phyloP scores from a whole-genome alignment of 2,797 vertebrate genomes.

The Serranus cabrilla region DNA sequence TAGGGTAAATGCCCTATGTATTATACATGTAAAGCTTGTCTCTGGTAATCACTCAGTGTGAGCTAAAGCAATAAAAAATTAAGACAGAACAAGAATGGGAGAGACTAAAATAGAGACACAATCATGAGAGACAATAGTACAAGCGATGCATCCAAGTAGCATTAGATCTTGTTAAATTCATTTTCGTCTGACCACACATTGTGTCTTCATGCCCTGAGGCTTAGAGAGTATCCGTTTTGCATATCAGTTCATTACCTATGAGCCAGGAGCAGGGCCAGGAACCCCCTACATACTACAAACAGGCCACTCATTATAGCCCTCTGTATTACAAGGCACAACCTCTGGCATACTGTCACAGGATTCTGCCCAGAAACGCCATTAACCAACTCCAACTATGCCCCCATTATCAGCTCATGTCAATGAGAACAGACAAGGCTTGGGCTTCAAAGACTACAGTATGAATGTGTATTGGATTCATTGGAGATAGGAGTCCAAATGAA shows the following conservation, averaged over 20 bases:
- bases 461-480: slow-evolving; percentile 48
- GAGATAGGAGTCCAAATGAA: slow-evolving; percentile 41
- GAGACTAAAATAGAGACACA: slow-evolving; percentile 28
- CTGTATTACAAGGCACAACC: slow-evolving; percentile 69
- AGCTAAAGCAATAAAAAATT: not conserved
- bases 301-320: slow-evolving; percentile 69
- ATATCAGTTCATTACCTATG: slow-evolving; percentile 67
- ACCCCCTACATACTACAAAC: slow-evolving; percentile 43
- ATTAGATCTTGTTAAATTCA: slow-evolving; percentile 80
- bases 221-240: slow-evolving; percentile 51
- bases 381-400: slow-evolving; percentile 68
- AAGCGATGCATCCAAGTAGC: slow-evolving; percentile 55
- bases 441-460: slow-evolving; percentile 52
- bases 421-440: slow-evolving; percentile 68
- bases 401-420: slow-evolving; percentile 69
- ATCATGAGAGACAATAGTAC: slow-evolving; percentile 41
- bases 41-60: slow-evolving; percentile 11
- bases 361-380: slow-evolving; percentile 68
- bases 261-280: slow-evolving; percentile 51
- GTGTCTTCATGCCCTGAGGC: slow-evolving; percentile 51
- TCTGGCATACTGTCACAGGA: slow-evolving; percentile 70
- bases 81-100: slow-evolving; percentile 8
- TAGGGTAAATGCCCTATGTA: slow-evolving; percentile 7
- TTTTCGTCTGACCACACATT: slow-evolving; percentile 80
- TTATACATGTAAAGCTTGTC: slow-evolving; percentile 17